These are phyloP conservation scores for Gobiocypris rarus DNA, from an alignment of 2,113 vertebrate species.

Conservation along the genomic window DNA sequence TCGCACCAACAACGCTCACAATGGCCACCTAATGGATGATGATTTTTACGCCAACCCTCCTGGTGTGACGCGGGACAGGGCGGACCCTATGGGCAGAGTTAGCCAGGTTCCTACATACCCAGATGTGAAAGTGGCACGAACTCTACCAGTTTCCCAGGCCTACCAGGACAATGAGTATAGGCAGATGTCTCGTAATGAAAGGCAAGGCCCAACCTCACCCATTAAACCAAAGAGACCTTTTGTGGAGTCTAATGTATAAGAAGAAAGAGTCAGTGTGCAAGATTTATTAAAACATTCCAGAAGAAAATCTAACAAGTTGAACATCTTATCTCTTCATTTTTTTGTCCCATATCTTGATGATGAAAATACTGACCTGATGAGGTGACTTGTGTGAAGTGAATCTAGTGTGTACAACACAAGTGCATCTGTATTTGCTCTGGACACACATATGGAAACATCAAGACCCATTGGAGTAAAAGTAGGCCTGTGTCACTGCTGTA, in stretches of 20 bases:
- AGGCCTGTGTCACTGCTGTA: conserved; percentile 38
- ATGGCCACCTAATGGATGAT: conserved; percentile 88
- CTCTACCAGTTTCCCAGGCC: conserved; percentile 89
- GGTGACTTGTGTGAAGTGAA: neutral
- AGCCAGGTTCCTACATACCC: conserved; percentile 88
- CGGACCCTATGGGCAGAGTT: conserved; percentile 84
- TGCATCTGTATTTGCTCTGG: conserved; percentile 17
- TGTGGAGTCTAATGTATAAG: conserved; percentile 96
- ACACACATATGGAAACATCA: neutral
- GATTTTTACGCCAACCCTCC: conserved; percentile 81
- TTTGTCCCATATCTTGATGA: neutral
- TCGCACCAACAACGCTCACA: conserved; percentile 98
- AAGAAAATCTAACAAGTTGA: conserved; percentile 10
- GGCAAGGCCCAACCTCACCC: conserved; percentile 90
- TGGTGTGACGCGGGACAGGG: conserved; percentile 71
- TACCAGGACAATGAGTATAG: conserved; percentile 91
- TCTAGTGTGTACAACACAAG: neutral
- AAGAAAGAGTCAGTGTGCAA: neutral
- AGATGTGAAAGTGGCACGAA: conserved; percentile 90
- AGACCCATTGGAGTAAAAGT: conserved; percentile 29
- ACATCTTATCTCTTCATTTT: neutral
- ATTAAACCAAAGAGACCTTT: conserved; percentile 99
- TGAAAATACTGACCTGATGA: conserved; percentile 24
- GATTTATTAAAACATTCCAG: conserved; percentile 10
- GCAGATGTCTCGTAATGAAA: conserved; percentile 83